Base-by-base conservation (phyloP, 2,888 invertebrate genomes). In the Aphidoletes aphidimyza region DNA sequence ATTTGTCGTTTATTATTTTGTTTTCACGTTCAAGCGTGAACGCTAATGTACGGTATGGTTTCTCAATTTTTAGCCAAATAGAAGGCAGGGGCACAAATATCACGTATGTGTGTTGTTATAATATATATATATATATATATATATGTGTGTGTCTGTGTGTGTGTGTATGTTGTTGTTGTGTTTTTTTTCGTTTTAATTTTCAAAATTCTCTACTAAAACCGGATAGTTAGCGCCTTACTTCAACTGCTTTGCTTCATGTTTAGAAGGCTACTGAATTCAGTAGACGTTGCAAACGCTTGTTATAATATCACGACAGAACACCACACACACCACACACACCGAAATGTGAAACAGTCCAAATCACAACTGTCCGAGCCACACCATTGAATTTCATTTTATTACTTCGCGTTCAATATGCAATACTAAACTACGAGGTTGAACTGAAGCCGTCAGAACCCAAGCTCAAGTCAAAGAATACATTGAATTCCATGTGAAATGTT, bases 181-280 rank as follows among this genome's bases (percentile, higher is more conserved):
- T 42, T 42, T 42, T 42, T 14, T 42, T 42, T 6, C 14, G 42
- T 42, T 42, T 14, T 42, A 14, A 14, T 6, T 42, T 6, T 14
- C 14, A 42, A 42, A 42, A 9, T 26, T 30, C 30, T 69, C 34
- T 30, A 30, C 34, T 69, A 30, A 69, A 69, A 3, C n/a, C 69
- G 34, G 8, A 69, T 69, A 1, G 14, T 69, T 17, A 3, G 14
- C 54, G 30, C 34, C 30, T n/a, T 69, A 69, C 69, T 54, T 54
- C 54, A 54, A 54, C 54, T 69, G 69, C 69, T 69, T 30, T 69
- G 34, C 30, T 54, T 54, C 54, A 54, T 54, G 26, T 26, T 54
- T 54, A 30, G 34, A 30, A 69, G 30, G 34, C 69, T 69, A 69
- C 69, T 69, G 34, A 69, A 69, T 30, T 69, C n/a, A n/a, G 69